These are phyloP conservation scores for Drosophila ohnishii DNA, from an alignment of 1,140 invertebrate genomes.

Conservation along the genomic window DNA sequence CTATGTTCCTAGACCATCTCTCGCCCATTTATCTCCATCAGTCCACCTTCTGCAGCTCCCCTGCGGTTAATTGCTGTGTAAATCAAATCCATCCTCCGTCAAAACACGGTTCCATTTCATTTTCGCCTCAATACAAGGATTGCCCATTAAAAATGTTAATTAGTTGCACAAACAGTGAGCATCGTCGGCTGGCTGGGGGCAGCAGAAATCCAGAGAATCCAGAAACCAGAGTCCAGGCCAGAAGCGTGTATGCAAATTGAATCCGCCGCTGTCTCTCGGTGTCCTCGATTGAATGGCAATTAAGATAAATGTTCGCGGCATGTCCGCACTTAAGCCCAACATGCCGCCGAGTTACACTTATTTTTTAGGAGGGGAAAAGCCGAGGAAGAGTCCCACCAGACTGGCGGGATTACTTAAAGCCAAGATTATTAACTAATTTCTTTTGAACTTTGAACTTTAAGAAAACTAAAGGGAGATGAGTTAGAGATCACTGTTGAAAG, in stretches of 20 bases:
- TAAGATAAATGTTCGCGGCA: conserved; percentile 79
- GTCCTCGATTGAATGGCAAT: conserved; percentile 78
- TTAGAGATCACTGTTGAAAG: no score
- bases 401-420: conserved; percentile 29
- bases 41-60: neutral
- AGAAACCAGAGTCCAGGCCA: conserved; percentile 6
- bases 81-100: conserved; percentile 60
- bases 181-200: conserved; percentile 30
- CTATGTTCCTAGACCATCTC: neutral
- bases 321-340: conserved; percentile 72
- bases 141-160: conserved; percentile 81
- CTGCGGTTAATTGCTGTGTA: conserved; percentile 61
- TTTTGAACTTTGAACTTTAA: conserved; percentile 56
- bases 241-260: conserved; percentile 72
- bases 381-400: neutral
- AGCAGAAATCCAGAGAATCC: conserved; percentile 1
- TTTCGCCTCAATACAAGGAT: conserved; percentile 69
- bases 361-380: neutral
- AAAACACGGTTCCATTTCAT: conserved; percentile 55
- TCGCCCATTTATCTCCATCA: conserved; percentile 19
- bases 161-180: conserved; percentile 80
- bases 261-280: conserved; percentile 43
- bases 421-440: conserved; percentile 70
- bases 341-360: conserved; percentile 19
- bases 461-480: neutral